These are phyloP conservation scores for Cheilosia variabilis DNA, from an alignment of 2,888 invertebrate genomes.

Conservation along the genomic window DNA sequence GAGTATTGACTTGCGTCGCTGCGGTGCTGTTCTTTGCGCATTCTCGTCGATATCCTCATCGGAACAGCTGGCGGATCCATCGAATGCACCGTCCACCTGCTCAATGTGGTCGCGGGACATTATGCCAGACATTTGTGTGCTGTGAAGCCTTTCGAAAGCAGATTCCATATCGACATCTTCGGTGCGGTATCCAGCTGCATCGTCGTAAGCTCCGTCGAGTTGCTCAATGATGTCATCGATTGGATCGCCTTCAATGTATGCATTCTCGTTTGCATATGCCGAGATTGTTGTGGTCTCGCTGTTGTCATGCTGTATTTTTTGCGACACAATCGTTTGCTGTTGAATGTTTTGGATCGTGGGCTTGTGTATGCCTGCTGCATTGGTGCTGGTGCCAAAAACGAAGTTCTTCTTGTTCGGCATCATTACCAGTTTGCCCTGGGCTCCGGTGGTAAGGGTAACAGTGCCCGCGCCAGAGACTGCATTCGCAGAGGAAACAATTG, in stretches of 20 bases:
- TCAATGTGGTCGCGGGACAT: constrained; percentile 80
- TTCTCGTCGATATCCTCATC: constrained; percentile 73
- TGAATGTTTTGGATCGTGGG: constrained; percentile 73
- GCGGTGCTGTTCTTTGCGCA: constrained; percentile 18
- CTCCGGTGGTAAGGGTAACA: constrained; percentile 78
- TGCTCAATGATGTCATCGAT: constrained; percentile 83
- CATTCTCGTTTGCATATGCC: constrained; percentile 76
- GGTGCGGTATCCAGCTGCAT: constrained; percentile 42
- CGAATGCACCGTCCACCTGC: constrained; percentile 77
- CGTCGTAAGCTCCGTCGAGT: constrained; percentile 80
- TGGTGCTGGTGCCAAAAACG: constrained; percentile 82
- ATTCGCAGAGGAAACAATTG: constrained; percentile 84
- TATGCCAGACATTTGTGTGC: background rate
- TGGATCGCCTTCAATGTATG: constrained; percentile 78
- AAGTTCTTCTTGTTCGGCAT: constrained; percentile 85
- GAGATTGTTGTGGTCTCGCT: constrained; percentile 74
- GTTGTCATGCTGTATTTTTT: constrained; percentile 55
- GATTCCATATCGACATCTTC: constrained; percentile 73
- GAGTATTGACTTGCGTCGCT: constrained; percentile 13
- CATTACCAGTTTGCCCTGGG: constrained; percentile 84
- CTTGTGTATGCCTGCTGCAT: constrained; percentile 63
- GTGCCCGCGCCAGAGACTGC: constrained; percentile 79
- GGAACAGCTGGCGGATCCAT: constrained; percentile 6
- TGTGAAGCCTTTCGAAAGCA: constrained; percentile 51
- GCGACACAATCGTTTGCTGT: constrained; percentile 78